A percentile compares a stretch with the other conserved stretches of the same genome.
Conservation (phyloP, 2,888 invertebrate species). For the Lithodes maja region DNA sequence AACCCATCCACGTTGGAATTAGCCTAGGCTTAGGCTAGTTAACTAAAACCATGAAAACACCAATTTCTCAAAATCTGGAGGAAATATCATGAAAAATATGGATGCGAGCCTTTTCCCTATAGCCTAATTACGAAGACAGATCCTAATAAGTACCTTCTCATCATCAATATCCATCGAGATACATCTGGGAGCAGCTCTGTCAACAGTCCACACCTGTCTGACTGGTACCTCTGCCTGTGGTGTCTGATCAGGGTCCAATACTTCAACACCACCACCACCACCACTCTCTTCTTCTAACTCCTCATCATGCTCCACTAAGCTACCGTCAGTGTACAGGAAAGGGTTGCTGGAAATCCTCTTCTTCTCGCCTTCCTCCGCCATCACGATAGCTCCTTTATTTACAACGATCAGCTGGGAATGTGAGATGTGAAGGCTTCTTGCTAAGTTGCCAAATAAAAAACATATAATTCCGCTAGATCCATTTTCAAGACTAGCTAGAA, state of each 20-base stretch:
- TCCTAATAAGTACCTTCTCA: slow-evolving; percentile 38
- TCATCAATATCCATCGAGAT: slow-evolving; percentile 54
- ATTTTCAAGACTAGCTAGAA: too few relatives aligned
- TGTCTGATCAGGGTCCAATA: slow-evolving; percentile 44
- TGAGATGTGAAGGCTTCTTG: too few relatives aligned
- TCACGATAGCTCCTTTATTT: neutral
- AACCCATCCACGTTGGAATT: too few relatives aligned
- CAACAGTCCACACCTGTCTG: slow-evolving; percentile 41
- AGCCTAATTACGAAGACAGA: neutral
- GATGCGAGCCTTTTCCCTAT: too few relatives aligned
- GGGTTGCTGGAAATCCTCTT: slow-evolving; percentile 55
- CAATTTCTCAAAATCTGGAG: too few relatives aligned
- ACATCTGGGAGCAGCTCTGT: neutral
- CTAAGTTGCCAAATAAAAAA: too few relatives aligned
- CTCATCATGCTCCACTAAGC: slow-evolving; percentile 50
- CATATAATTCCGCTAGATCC: too few relatives aligned
- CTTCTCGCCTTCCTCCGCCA: slow-evolving; percentile 41
- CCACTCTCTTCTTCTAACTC: neutral
- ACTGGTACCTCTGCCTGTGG: slow-evolving; percentile 46
- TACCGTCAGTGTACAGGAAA: slow-evolving; percentile 57
- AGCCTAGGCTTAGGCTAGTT: too few relatives aligned
- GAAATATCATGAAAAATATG: too few relatives aligned
- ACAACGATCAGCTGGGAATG: too few relatives aligned
- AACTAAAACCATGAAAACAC: too few relatives aligned
- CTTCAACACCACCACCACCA: too few relatives aligned